phyloP scores from a whole-genome alignment of 2,113 vertebrate genomes.

The Calidris pygmaea region DNA sequence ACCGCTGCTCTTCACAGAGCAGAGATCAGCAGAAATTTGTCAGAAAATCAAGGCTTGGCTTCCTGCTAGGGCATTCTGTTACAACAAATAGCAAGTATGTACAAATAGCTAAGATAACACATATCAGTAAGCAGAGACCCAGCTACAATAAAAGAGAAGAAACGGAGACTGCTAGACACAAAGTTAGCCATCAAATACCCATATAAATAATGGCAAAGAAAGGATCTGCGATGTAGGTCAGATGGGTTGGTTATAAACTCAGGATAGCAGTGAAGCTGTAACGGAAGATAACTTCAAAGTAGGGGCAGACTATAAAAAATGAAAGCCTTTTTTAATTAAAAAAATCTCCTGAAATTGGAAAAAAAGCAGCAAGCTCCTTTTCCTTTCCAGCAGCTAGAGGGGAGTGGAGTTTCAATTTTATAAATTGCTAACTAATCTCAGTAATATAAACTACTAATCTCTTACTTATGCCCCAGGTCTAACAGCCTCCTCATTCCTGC shows the following conservation, averaged over 20 bases:
- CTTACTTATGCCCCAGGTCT: background rate
- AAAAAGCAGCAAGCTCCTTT: background rate
- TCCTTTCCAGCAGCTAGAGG: slow-evolving; percentile 49
- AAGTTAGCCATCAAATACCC: background rate
- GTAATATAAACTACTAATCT: slow-evolving; percentile 27
- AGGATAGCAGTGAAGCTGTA: background rate
- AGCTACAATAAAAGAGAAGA: background rate
- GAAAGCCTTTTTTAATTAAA: background rate
- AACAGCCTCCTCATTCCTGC: background rate
- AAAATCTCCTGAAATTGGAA: background rate
- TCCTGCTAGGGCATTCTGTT: background rate
- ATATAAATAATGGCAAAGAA: background rate
- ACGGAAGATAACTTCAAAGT: background rate
- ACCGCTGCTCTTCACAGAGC: background rate
- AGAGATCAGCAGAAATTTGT: background rate
- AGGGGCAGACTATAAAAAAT: background rate
- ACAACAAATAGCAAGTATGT: background rate
- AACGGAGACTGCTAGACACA: background rate
- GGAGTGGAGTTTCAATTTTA: slow-evolving; percentile 54
- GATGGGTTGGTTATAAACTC: background rate
- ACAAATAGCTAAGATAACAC: background rate
- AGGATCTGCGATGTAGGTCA: background rate
- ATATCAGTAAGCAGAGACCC: background rate
- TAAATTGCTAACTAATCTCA: slow-evolving; percentile 18
- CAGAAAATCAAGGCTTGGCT: background rate